Evolutionary conservation across 2,888 invertebrate genomes (phyloP).

Genomic region (Strigamia transsilvanica): DNA sequence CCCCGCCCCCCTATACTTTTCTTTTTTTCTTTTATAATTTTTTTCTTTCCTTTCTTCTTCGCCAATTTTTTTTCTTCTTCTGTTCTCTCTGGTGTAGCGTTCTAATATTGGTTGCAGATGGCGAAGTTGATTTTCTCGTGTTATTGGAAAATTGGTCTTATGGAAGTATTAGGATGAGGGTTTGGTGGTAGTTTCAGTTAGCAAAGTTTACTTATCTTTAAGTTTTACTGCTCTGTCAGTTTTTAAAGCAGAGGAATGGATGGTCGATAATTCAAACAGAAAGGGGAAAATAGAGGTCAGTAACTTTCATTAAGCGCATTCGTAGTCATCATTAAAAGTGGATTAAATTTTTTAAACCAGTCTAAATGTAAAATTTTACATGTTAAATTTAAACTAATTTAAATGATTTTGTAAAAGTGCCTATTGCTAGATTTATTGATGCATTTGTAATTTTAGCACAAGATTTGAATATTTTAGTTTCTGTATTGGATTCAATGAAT

Average conservation of each 20-base stretch:
- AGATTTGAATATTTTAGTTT: neutral
- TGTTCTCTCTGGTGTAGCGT: neutral
- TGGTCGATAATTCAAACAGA: conserved; percentile 31
- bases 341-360: too few relatives aligned
- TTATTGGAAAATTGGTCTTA: conserved; percentile 33
- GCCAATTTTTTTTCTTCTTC: neutral
- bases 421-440: conserved; percentile 33
- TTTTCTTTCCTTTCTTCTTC: neutral
- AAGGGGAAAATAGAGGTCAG: neutral
- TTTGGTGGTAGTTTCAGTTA: conserved; percentile 24
- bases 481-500: neutral
- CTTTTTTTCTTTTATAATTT: neutral
- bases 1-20: neutral
- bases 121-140: conserved; percentile 37
- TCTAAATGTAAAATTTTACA: too few relatives aligned
- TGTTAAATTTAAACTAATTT: too few relatives aligned
- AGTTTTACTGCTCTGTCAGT: conserved; percentile 34
- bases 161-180: conserved; percentile 24
- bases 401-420: too few relatives aligned
- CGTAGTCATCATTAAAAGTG: too few relatives aligned
- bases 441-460: neutral
- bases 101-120: conserved; percentile 47
- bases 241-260: conserved; percentile 27
- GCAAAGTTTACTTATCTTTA: conserved; percentile 33
- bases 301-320: conserved; percentile 36